Evolutionary conservation across 2,113 vertebrate species (phyloP), one percentile per base, ranked within the genome.

Genomic region (Callospermophilus lateralis): DNA sequence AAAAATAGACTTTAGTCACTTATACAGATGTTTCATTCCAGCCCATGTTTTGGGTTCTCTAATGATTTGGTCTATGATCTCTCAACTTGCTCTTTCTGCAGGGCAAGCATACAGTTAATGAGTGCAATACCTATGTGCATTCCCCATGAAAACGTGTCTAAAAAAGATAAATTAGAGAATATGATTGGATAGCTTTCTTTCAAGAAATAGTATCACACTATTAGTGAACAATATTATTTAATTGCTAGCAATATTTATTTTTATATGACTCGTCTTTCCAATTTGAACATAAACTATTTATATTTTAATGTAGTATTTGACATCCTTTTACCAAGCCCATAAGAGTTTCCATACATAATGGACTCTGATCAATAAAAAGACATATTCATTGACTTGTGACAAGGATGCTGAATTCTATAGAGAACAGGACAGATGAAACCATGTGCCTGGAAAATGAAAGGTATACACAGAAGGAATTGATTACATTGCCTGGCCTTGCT

Each of bases 161-260:
- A 84, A 79, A 95, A 87, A 20, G 30, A 92, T 65, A 74, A 92
- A 77, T 94, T 95, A 58, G 51, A 67, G 34, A 87, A 93, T 92
- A 72, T 90, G 37, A 72, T 76, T 73, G 10, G 39, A 80, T 51
- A 16, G 20, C 8, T 45, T 63, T 32, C 34, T 42, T 51, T 39
- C 8, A 91, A 74, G 53, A 84, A 94, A 51, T 26, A 53, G 39
- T 70, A 30, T 85, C 48, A 86, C 8, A 53, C 9, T 65, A 53
- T 77, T 90, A 67, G 53, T 77, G 61, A 90, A 53, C 32, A 90
- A 12, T 81, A 87, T 45, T 76, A 9, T 70, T 84, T 83, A 94
- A 86, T 70, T 91, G 79, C n/a, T 97, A 65, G 26, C 73, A 78
- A 76, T 34, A 37, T 91, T 91, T 94, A 83, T 85, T 93, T 84